phyloP scores from a whole-genome alignment of 2,113 vertebrate genomes.

The Ptilonorhynchus violaceus region DNA sequence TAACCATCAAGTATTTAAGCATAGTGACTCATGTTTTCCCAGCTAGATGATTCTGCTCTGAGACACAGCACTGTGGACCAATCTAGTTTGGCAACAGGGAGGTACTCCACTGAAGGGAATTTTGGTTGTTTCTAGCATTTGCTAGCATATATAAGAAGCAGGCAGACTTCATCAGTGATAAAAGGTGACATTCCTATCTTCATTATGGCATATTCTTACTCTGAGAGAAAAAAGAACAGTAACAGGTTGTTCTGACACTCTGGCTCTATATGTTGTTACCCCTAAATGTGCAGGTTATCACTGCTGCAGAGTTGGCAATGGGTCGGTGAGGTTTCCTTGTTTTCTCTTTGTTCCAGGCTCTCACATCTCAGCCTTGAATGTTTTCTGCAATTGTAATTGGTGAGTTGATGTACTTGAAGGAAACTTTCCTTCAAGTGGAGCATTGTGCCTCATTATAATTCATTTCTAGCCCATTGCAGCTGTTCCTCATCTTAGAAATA shows the following conservation, averaged over 20 bases:
- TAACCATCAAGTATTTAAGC: background rate
- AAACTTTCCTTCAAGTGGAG: background rate
- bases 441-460: background rate
- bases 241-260: background rate
- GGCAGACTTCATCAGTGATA: background rate
- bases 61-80: background rate
- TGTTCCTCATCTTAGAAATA: background rate
- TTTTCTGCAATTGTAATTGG: background rate
- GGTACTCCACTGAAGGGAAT: background rate
- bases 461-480: background rate
- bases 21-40: background rate
- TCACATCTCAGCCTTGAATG: background rate
- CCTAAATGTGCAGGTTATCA: rapidly evolving
- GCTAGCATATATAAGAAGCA: background rate
- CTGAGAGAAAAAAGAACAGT: background rate
- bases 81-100: background rate
- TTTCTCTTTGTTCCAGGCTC: background rate
- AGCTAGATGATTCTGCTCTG: background rate
- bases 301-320: background rate
- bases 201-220: background rate
- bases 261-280: background rate
- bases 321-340: background rate
- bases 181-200: background rate
- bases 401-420: background rate
- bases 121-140: background rate